Evolutionary conservation across 2,888 invertebrate genomes (phyloP).

Genomic region (Caenorhabditis japonica): DNA sequence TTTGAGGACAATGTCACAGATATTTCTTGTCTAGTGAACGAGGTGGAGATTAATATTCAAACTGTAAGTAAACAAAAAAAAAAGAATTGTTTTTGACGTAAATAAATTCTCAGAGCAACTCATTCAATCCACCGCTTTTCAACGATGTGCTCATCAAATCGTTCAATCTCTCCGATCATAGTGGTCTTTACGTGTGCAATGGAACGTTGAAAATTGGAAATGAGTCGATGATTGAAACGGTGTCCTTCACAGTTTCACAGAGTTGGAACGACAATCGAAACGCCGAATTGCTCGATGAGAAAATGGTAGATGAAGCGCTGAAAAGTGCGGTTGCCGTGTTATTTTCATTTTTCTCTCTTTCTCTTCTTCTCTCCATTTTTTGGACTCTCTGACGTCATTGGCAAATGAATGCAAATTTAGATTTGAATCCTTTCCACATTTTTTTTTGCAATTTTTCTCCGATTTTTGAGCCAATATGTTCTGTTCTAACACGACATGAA

Average conservation of each 20-base stretch:
- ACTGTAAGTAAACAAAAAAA: too few relatives aligned
- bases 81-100: too few relatives aligned
- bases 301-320: slow-evolving; percentile 33
- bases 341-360: slow-evolving; percentile 17
- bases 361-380: slow-evolving; percentile 15
- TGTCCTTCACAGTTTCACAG: slow-evolving; percentile 37
- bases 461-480: slow-evolving; percentile 22
- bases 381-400: slow-evolving; percentile 12
- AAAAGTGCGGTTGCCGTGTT: slow-evolving; percentile 23
- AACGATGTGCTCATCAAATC: slow-evolving; percentile 42
- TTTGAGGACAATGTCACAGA: slow-evolving; percentile 47
- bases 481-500: slow-evolving; percentile 12
- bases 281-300: slow-evolving; percentile 28
- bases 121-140: slow-evolving; percentile 34
- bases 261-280: slow-evolving; percentile 32
- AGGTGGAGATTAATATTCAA: slow-evolving; percentile 32
- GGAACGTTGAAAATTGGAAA: slow-evolving; percentile 39
- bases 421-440: neutral
- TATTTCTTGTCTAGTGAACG: slow-evolving; percentile 42
- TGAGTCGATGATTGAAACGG: slow-evolving; percentile 26
- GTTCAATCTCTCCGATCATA: slow-evolving; percentile 47
- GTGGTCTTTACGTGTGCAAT: slow-evolving; percentile 47
- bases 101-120: slow-evolving; percentile 50
- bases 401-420: slow-evolving; percentile 35
- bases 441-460: slow-evolving; percentile 9